phyloP scores from a whole-genome alignment of 2,888 invertebrate genomes.

The Anarsia innoxiella region DNA sequence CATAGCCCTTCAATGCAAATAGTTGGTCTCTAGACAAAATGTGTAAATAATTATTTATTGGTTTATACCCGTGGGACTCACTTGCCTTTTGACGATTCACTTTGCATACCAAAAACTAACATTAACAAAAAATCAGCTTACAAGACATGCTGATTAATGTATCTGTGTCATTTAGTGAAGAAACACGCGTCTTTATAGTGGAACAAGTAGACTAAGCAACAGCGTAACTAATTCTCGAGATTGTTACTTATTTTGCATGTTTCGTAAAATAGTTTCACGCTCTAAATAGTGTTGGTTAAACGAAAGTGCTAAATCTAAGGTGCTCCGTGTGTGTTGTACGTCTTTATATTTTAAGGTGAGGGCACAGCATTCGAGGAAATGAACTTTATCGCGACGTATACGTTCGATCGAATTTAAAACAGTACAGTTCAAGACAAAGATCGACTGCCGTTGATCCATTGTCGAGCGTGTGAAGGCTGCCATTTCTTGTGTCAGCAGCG shows the following conservation, averaged over 20 bases:
- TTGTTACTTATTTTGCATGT: constrained; percentile 74
- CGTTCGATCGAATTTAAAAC: constrained; percentile 58
- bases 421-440: constrained; percentile 48
- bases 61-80: neutral
- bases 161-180: constrained; percentile 59
- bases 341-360: constrained; percentile 8
- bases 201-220: constrained; percentile 63
- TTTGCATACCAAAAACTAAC: neutral
- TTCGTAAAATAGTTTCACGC: constrained; percentile 73
- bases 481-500: constrained; percentile 20
- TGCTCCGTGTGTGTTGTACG: constrained; percentile 23
- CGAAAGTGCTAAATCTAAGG: constrained; percentile 65
- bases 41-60: neutral
- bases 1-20: too few species aligned
- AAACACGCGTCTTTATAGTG: constrained; percentile 59
- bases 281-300: constrained; percentile 62
- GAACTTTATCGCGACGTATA: constrained; percentile 55
- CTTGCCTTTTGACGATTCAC: neutral
- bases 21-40: too few species aligned
- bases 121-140: neutral
- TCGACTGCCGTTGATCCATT: constrained; percentile 18
- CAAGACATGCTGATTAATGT: constrained; percentile 40
- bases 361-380: constrained; percentile 41
- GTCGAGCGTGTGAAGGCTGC: constrained; percentile 24
- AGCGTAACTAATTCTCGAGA: constrained; percentile 72